Base-by-base conservation (phyloP, 1,140 invertebrate genomes). In the Coelopa frigida region DNA sequence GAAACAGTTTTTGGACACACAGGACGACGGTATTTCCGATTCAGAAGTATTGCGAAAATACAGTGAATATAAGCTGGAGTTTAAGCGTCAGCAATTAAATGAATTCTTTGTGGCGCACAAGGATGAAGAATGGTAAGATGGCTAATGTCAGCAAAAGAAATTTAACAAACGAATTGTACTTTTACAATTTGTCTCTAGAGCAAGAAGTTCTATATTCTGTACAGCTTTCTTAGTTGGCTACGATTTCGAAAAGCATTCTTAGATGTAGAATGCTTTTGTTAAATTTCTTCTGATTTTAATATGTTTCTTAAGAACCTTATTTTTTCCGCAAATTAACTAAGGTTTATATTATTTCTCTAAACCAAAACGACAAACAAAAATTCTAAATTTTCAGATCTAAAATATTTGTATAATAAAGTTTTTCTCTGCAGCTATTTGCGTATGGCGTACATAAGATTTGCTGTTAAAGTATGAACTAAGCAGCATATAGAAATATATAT, bases 81-180 rank as follows among this genome's bases (percentile, higher is more conserved):
- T 97, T 66, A 85, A 88, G 61, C 78, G 91, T 42, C 91, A 96
- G 69, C 95, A 99, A 67, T 80, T 98, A 17, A 95, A 95, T 72
- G 94, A 98, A 71, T 99, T 99, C 76, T 99, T 99, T 76, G 85
- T 98, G 59, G 83, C 84, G 24, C 97, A 99, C 75, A 98, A 98
- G 74, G 95, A 99, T 67, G 96, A 99, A 72, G 96, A 99, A 85
- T 99, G 97, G 97, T 99, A 79, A 79, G 83, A 72, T 1, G 15
- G n/a, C n/a, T n/a, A n/a, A n/a, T n/a, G n/a, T n/a, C n/a, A 15
- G 11, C 35, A 24, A 44, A 33, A 32, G 26, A 44, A 44, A 35
- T 20, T 44, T 32, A 35, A 21, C 31, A 44, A 44, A 44, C 10
- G 18, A 10, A 21, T 23, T 12, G 8, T 33, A 35, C 20, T 22